Base-by-base conservation (phyloP, 30 jellyfish, hydroid and myxozoan genomes). In the Aurelia aurita complex sp. Pacific region DNA sequence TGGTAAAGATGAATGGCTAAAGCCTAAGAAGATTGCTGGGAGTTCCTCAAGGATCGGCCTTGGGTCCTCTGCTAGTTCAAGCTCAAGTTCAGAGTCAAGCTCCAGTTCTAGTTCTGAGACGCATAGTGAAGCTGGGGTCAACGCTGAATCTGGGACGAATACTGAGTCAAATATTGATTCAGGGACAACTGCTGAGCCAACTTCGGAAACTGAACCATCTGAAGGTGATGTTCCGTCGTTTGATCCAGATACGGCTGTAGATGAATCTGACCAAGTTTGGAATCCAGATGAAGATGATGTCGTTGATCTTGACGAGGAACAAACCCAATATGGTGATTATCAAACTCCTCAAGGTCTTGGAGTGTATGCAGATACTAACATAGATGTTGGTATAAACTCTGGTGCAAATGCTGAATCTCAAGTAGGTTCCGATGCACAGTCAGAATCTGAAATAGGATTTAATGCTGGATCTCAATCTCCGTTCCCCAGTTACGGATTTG, bases 301-400 rank as follows among this genome's bases (percentile, higher is more conserved):
- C 2, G 69, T 18, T 11, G 63, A 29, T 61, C 53, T 42, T 10
- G 70, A 61, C 35, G 38, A 17, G 4, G 87, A 77, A 33, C 79
- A 77, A 61, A 38, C 5, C 6, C 29, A 3, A 43, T 61, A 29
- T 34, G 54, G 23, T 10, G 77, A 61, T 46, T 61, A 77, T 38
- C 54, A 40, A 63, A 50, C 68, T 34, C 87, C 87, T 16, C 77
- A 63, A 62, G 87, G 77, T 23, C 87, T 77, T 77, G 85, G 85
- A 9, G 40, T 75, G 13, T 75, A 72, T 71, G 4, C 85, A 6
- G 85, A 75, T 62, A n/a, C 74, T 5, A 71, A 23, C 33, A 60
- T 76, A 15, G 87, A 71, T 1, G 34, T 69, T 8, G 87, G 87
- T 4, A 61, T 64, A 14, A 16, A 64, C 57, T 0, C 64, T 32